Evolutionary conservation across 2,113 vertebrate genomes (phyloP).

Genomic region (Porphyrio hochstetteri): DNA sequence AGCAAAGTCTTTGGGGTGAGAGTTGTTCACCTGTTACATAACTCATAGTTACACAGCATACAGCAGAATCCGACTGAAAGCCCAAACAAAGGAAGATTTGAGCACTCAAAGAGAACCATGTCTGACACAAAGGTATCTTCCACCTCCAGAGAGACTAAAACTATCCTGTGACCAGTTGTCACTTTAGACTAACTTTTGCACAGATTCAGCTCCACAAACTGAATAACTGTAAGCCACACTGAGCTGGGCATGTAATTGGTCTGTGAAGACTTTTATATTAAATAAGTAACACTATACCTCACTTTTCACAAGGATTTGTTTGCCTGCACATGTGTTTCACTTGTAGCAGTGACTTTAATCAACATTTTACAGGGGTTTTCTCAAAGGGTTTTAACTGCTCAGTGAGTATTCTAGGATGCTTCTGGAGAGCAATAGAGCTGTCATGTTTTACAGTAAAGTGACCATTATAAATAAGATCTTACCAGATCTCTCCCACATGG

Average conservation of each 20-base stretch:
- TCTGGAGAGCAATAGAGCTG: not conserved
- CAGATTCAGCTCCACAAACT: not conserved
- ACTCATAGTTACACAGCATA: not conserved
- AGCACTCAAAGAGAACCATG: not conserved
- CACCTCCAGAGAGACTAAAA: not conserved
- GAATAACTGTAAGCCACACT: not conserved
- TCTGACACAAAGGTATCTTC: not conserved
- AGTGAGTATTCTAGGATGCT: not conserved
- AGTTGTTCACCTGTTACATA: not conserved
- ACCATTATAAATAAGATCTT: not conserved
- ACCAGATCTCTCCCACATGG: not conserved
- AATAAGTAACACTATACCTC: not conserved
- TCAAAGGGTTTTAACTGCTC: not conserved
- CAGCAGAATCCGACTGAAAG: not conserved
- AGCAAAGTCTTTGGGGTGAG: not conserved
- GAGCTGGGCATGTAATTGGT: not conserved
- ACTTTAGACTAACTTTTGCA: not conserved
- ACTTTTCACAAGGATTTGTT: not conserved
- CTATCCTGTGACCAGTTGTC: not conserved
- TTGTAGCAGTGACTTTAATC: not conserved
- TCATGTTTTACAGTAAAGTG: not conserved
- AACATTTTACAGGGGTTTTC: constrained; percentile 27
- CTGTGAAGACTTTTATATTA: not conserved
- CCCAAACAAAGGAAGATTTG: not conserved
- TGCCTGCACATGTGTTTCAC: not conserved